Evolutionary conservation across 1,140 invertebrate genomes (phyloP).

Genomic region (Sycophila sp.): DNA sequence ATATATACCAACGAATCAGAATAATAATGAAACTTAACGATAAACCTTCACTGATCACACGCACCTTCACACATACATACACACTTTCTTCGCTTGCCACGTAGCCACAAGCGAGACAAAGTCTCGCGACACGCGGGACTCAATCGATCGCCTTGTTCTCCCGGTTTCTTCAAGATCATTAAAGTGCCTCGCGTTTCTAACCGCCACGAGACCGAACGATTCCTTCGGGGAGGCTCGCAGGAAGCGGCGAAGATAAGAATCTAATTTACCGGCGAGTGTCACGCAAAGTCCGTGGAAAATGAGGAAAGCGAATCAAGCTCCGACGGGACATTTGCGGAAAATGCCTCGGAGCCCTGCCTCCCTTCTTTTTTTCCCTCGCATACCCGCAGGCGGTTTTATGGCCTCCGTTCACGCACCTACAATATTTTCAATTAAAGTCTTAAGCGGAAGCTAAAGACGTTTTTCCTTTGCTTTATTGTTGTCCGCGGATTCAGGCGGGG

Average conservation of each 20-base stretch:
- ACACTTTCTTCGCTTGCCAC: no score
- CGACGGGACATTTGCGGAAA: conserved; percentile 1
- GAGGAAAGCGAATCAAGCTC: conserved; percentile 3
- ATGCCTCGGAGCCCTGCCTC: neutral
- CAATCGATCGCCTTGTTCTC: no score
- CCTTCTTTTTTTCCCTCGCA: neutral
- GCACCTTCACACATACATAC: no score
- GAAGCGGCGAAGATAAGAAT: conserved; percentile 9
- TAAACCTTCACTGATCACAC: no score
- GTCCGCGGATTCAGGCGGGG: neutral
- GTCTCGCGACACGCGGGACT: no score
- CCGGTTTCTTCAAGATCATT: no score
- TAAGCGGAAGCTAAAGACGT: neutral
- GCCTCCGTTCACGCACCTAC: conserved; percentile 3
- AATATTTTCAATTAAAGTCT: conserved; percentile 15
- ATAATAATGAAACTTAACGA: no score
- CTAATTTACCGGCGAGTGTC: conserved; percentile 9
- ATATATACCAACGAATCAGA: no score
- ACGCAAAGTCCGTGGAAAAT: neutral
- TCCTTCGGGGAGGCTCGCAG: no score
- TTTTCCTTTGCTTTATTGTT: neutral
- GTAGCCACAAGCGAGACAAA: no score
- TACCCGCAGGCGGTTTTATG: neutral
- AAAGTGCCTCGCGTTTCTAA: no score
- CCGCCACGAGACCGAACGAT: no score